A percentile compares a stretch with the other conserved stretches of the same genome.
Evolutionary conservation across 2,888 invertebrate species (phyloP).

Genomic region (Tromatobia lineatoria): DNA sequence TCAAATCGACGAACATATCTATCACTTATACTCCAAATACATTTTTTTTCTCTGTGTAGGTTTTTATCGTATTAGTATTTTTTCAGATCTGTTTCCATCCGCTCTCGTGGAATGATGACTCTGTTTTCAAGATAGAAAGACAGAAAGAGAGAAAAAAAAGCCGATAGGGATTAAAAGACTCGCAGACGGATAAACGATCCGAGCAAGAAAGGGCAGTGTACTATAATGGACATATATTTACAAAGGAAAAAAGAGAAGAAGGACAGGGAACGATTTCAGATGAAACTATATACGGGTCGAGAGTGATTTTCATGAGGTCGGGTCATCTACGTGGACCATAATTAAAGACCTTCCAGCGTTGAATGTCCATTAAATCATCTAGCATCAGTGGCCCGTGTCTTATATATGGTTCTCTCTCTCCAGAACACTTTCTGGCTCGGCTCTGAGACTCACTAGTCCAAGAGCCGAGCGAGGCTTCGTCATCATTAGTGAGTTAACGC

Average conservation of each 20-base stretch:
- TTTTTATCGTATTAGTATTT: no score
- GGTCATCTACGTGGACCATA: conserved; percentile 62
- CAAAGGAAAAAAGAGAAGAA: background rate
- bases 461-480: conserved; percentile 19
- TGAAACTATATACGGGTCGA: conserved; percentile 49
- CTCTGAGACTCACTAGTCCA: no score
- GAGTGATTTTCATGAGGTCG: conserved; percentile 57
- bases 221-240: background rate
- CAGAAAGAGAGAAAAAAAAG: conserved; percentile 68
- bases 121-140: conserved; percentile 51
- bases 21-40: no score
- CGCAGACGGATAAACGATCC: background rate
- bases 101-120: conserved; percentile 62
- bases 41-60: no score
- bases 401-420: conserved; percentile 6
- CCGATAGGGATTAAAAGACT: conserved; percentile 53
- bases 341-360: conserved; percentile 56
- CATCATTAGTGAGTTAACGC: conserved; percentile 53
- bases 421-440: no score
- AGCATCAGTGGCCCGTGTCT: conserved; percentile 29
- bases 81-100: no score
- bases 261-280: conserved; percentile 2
- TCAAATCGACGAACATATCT: no score
- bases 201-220: background rate
- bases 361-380: conserved; percentile 50